Conservation (phyloP, 2,113 vertebrate genomes). For the Heloderma charlesbogerti region DNA sequence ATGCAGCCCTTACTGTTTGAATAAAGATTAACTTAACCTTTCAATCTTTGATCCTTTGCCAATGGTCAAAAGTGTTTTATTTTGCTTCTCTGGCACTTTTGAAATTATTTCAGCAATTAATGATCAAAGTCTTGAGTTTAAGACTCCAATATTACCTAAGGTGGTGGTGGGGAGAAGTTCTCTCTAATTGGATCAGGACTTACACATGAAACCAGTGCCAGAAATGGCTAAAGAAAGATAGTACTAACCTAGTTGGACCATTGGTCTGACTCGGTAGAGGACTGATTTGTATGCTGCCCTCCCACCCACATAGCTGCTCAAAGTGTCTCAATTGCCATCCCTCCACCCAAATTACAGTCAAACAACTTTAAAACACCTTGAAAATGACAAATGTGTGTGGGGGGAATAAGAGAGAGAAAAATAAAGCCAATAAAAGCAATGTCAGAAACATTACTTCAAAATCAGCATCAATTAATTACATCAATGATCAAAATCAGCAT, state of each 20-base stretch:
- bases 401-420: not conserved
- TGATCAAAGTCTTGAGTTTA: constrained; percentile 60
- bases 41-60: constrained; percentile 69
- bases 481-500: not conserved
- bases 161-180: not conserved
- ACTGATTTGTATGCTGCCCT: too few species aligned
- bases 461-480: too few species aligned
- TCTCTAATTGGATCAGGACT: not conserved
- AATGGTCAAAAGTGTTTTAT: constrained; percentile 71
- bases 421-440: not conserved
- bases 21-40: constrained; percentile 76
- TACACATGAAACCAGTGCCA: not conserved
- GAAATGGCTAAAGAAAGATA: not conserved
- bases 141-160: constrained; percentile 52
- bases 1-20: constrained; percentile 50
- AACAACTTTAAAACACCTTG: not conserved
- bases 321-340: not conserved
- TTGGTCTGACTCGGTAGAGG: not conserved
- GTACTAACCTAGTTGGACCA: not conserved
- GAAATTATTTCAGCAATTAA: constrained; percentile 63
- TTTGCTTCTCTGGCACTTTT: constrained; percentile 60
- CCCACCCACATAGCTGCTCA: not conserved
- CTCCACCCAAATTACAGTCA: not conserved
- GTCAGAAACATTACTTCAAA: not conserved
- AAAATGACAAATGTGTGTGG: not conserved